These are phyloP conservation scores for Phataginus tricuspis DNA, from an alignment of 2,797 vertebrate genomes.

Conservation along the genomic window DNA sequence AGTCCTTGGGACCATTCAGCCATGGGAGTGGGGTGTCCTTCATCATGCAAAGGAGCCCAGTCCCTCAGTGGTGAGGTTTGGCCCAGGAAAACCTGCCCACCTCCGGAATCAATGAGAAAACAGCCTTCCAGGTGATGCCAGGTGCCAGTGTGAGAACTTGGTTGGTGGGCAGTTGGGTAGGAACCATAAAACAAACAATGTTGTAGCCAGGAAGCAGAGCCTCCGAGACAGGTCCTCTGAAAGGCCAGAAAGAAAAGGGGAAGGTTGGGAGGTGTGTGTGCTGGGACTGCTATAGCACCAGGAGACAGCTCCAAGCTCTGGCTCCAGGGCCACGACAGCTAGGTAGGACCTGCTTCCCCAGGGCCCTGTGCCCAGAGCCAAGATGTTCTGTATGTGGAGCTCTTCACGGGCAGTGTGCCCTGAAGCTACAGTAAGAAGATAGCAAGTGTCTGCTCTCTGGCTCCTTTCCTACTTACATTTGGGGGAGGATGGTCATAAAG, in stretches of 20 bases:
- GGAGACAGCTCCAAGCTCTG: slow-evolving; percentile 1
- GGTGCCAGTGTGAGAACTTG: neutral
- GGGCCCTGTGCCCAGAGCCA: slow-evolving; percentile 2
- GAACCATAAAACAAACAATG: neutral
- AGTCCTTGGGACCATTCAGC: neutral
- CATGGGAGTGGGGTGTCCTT: neutral
- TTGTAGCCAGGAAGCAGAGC: neutral
- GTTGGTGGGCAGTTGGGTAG: neutral
- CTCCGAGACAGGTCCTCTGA: slow-evolving; percentile 30
- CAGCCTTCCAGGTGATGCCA: slow-evolving; percentile 56
- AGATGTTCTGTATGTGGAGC: neutral
- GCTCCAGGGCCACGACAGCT: neutral
- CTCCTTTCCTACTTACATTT: slow-evolving; percentile 40
- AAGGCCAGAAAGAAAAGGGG: fast-evolving
- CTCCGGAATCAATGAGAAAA: slow-evolving; percentile 18
- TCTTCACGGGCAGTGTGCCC: neutral
- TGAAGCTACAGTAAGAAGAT: neutral
- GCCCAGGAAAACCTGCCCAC: neutral
- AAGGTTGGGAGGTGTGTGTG: neutral
- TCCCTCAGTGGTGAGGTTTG: neutral
- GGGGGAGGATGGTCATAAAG: neutral
- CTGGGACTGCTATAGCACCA: neutral
- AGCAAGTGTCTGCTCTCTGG: slow-evolving; percentile 21
- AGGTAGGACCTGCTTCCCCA: slow-evolving; percentile 34
- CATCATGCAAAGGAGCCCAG: slow-evolving; percentile 57